Base-by-base conservation (phyloP, 1,140 invertebrate genomes). In the Drosophila arizonae region DNA sequence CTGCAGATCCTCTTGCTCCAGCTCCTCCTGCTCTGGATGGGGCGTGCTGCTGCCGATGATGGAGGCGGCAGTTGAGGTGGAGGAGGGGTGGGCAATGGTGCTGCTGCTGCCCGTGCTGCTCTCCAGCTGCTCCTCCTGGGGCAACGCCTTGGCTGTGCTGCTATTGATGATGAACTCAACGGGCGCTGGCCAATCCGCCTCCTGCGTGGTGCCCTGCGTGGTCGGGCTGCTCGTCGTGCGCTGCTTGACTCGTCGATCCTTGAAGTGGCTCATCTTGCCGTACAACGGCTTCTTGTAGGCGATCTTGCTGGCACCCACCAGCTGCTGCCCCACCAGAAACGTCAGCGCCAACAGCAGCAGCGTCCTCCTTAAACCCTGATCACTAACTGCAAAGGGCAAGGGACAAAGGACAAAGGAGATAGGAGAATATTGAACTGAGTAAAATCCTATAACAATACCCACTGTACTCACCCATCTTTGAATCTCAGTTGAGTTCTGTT, bases 281-380 rank as follows among this genome's bases (percentile, higher is more conserved):
- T 79, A 75, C 10, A 90, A 67, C 1, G 85, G 69, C 46, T 90
- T 90, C 57, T 89, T 90, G 57, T 90, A 90, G 5, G 82, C 80
- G 3, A 90, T 87, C 50, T 90, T 90, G 6, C 67, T 90, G 56
- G 71, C 76, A 6, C 46, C 82, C 55, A 77, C 55, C 10, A 78
- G 70, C 24, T 54, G 70, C 64, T 70, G 10, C 2, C 10, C 36
- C 36, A 11, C 11, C 43, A 24, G 36, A 4, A 21, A 26, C n/a
- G 61, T n/a, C 21, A 66, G 11, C 21, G 26, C 50, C 15, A 72
- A 17, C 41, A 86, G 17, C 52, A 85, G 10, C 17, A 74, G 30
- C 48, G 10, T 2, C 21, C 62, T 4, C 33, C 52, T 26, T 6
- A 68, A 21, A 61, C 15, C 26, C 26, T 10, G 50, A n/a, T 69